phyloP scores from a whole-genome alignment of 1,140 invertebrate species.

The Bradynema listronoti region DNA sequence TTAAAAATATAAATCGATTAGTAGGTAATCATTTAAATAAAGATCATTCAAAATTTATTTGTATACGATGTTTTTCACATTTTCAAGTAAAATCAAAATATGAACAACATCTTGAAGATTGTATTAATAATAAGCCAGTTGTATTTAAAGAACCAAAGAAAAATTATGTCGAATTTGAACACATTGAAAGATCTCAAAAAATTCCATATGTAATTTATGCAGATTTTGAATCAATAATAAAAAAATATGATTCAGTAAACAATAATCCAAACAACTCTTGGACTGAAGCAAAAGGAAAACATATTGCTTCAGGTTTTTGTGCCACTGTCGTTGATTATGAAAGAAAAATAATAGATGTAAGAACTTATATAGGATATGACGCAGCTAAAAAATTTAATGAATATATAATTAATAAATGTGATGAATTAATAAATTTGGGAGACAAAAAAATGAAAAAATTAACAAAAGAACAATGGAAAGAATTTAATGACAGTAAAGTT shows the following conservation, averaged over 20 bases:
- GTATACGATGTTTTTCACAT: conserved; percentile 26
- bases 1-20: conserved; percentile 34
- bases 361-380: conserved; percentile 15
- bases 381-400: conserved; percentile 23
- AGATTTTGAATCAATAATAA: conserved; percentile 22
- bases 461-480: conserved; percentile 10
- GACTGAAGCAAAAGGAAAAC: conserved; percentile 12
- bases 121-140: conserved; percentile 20
- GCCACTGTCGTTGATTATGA: conserved; percentile 19
- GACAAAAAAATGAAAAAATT: conserved; percentile 29
- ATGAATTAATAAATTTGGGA: conserved; percentile 18
- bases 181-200: conserved; percentile 32
- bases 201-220: conserved; percentile 30
- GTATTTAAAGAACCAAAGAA: conserved; percentile 19
- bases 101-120: conserved; percentile 26
- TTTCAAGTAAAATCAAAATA: conserved; percentile 21
- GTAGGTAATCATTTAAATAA: conserved; percentile 15
- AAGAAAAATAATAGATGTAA: conserved; percentile 19
- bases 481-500: conserved; percentile 16
- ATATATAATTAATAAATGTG: conserved; percentile 19
- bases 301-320: conserved; percentile 22
- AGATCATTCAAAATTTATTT: conserved; percentile 20
- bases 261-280: conserved; percentile 13
- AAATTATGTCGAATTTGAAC: conserved; percentile 21
- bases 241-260: conserved; percentile 10